These are phyloP conservation scores for Thalassarche chlororhynchos DNA, from an alignment of 2,113 vertebrate species.

Conservation along the genomic window DNA sequence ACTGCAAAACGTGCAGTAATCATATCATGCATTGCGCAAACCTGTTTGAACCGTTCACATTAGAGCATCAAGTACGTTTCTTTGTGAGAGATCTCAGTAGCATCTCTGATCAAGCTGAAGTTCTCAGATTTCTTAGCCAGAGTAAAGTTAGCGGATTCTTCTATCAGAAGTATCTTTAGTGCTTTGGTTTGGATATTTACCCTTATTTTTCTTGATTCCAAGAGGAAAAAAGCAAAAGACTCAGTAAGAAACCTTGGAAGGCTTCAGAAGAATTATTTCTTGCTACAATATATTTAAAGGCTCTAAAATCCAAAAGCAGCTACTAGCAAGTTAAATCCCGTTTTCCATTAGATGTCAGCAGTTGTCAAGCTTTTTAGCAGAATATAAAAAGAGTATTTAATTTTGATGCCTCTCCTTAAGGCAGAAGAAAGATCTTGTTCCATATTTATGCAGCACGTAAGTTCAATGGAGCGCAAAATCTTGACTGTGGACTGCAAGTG, in stretches of 20 bases:
- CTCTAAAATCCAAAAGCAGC: background rate
- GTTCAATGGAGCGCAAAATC: background rate
- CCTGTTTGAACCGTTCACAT: background rate
- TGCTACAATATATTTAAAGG: background rate
- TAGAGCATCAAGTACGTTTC: background rate
- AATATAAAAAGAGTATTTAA: background rate
- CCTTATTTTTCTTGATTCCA: background rate
- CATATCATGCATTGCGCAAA: background rate
- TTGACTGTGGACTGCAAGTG: background rate
- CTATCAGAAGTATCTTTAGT: background rate
- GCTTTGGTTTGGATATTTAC: background rate
- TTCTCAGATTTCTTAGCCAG: background rate
- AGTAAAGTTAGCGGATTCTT: background rate
- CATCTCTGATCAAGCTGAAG: background rate
- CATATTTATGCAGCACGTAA: background rate
- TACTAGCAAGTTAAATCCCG: background rate
- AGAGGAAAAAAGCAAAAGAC: background rate
- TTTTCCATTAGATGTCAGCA: background rate
- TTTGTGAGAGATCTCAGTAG: background rate
- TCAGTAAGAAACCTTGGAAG: background rate
- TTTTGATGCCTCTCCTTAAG: background rate
- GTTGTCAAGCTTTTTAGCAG: background rate
- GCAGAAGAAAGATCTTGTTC: background rate
- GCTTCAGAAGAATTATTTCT: background rate
- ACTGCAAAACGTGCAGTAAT: background rate